Conservation (phyloP, 2,888 invertebrate genomes). For the Pseudeuparius sepicola region DNA sequence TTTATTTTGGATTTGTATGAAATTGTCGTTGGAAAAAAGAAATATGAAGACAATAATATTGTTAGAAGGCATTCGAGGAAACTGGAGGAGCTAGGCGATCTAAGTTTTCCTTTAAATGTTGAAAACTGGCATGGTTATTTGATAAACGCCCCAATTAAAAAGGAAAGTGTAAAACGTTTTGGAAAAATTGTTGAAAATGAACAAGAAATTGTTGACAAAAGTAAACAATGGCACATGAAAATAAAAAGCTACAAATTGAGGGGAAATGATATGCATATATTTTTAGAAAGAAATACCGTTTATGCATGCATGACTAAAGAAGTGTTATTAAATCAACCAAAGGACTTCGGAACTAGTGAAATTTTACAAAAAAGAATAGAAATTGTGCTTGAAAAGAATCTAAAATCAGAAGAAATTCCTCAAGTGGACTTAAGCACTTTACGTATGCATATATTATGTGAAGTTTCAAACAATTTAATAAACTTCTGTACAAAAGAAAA, state of each 20-base stretch:
- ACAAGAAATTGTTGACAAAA: background rate
- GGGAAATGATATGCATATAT: conserved; percentile 43
- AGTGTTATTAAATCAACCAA: conserved; percentile 26
- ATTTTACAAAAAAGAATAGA: conserved; percentile 22
- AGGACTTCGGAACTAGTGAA: conserved; percentile 30
- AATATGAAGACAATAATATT: conserved; percentile 27
- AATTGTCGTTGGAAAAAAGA: conserved; percentile 20
- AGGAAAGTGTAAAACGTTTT: no score
- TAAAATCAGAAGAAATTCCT: no score
- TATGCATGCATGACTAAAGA: conserved; percentile 30
- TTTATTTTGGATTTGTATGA: conserved; percentile 22
- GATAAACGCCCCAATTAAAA: no score
- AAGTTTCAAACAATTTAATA: no score
- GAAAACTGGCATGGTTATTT: conserved; percentile 50
- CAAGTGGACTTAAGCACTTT: no score
- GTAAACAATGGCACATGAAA: no score
- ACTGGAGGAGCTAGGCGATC: conserved; percentile 48
- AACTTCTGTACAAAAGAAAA: no score
- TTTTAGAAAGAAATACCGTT: conserved; percentile 40
- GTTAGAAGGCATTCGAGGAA: conserved; percentile 52
- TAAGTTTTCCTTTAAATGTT: conserved; percentile 50
- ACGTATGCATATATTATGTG: no score
- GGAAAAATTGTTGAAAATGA: no score
- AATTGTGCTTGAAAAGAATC: conserved; percentile 11
- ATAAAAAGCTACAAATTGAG: conserved; percentile 19